Percentiles rank a stretch among this genome's conserved stretches.
These are phyloP conservation scores for Dryococelus australis DNA, from an alignment of 2,888 invertebrate genomes.

Conservation along the genomic window DNA sequence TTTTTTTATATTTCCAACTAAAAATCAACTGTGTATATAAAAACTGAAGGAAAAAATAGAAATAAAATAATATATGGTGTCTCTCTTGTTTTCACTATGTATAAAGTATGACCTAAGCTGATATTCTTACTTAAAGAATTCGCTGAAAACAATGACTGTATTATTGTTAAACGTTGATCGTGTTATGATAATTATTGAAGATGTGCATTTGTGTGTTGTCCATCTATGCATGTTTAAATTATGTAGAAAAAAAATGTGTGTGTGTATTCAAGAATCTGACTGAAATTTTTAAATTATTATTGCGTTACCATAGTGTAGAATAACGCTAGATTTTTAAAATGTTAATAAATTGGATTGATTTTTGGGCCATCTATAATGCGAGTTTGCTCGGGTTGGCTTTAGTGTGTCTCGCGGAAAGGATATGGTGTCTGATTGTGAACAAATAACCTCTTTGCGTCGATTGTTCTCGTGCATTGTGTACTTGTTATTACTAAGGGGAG, in stretches of 20 bases:
- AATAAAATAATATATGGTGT: too few relatives aligned
- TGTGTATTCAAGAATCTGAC: background rate
- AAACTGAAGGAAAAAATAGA: background rate
- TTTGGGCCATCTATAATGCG: background rate
- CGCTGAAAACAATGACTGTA: background rate
- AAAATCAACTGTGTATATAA: background rate
- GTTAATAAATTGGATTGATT: background rate
- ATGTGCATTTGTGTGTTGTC: background rate
- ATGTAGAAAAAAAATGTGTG: background rate
- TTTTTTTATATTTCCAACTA: background rate
- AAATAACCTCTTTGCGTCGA: too few relatives aligned
- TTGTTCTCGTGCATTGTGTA: too few relatives aligned
- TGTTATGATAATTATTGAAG: background rate
- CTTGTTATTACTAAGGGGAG: too few relatives aligned
- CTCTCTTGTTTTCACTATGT: background rate
- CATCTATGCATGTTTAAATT: background rate
- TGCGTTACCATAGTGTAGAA: background rate
- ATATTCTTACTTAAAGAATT: background rate
- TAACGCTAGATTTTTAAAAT: background rate
- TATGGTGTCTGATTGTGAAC: too few relatives aligned
- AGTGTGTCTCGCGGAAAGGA: too few relatives aligned
- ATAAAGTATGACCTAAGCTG: background rate
- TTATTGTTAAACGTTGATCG: background rate
- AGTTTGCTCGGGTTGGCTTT: too few relatives aligned
- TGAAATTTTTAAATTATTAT: background rate